Conservation (phyloP, 2,113 vertebrate genomes). For the Lasiurus cinereus region DNA sequence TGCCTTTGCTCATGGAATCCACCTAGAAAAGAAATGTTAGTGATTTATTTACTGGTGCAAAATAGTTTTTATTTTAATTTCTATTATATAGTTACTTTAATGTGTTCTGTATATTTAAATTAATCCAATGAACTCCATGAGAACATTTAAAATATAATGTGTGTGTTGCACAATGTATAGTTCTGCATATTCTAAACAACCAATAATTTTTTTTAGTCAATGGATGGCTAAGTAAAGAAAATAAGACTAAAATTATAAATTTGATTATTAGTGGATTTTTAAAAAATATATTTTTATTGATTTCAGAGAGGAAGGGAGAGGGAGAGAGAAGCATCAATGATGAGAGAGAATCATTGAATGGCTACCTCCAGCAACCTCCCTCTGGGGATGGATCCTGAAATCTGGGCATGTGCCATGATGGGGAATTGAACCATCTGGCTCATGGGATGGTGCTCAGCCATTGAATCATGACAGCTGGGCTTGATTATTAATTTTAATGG, state of each 20-base stretch:
- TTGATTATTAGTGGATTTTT: neutral
- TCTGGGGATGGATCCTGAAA: no score
- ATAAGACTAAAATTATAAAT: neutral
- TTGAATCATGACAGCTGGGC: no score
- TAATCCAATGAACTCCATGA: neutral
- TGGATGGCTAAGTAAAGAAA: neutral
- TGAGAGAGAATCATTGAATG: no score
- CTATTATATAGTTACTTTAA: neutral
- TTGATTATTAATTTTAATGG: neutral
- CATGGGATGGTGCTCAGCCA: no score
- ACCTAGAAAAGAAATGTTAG: neutral
- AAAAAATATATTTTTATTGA: no score
- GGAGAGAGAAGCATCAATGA: no score
- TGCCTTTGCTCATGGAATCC: neutral
- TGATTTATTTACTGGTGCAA: neutral
- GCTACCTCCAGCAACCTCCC: no score
- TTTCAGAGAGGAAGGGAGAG: no score
- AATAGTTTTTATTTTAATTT: constrained; percentile 31
- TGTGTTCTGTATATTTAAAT: neutral
- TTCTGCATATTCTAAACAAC: neutral
- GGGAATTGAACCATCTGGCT: no score
- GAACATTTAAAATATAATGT: neutral
- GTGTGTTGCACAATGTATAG: neutral
- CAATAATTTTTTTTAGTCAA: constrained; percentile 1
- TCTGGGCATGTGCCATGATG: no score